Conservation (phyloP, 35 echinoderm and acorn worm species). For the Heliocidaris tuberculata region DNA sequence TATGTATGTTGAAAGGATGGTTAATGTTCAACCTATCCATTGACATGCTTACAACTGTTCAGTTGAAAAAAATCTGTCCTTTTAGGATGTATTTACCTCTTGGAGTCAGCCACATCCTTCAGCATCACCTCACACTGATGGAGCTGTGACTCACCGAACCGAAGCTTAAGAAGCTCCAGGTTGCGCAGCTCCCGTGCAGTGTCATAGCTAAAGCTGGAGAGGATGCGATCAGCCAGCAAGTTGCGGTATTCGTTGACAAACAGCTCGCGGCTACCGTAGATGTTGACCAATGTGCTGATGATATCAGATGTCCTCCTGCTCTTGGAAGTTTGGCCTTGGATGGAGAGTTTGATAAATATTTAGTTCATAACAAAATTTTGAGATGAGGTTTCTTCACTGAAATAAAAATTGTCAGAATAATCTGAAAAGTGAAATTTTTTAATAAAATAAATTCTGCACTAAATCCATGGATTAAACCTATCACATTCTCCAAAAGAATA, state of each 20-base stretch:
- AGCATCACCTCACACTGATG: slow-evolving; percentile 98
- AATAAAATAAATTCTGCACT: no score
- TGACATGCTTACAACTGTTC: no score
- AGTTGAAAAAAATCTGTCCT: no score
- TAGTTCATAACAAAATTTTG: not conserved
- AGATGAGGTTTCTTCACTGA: not conserved
- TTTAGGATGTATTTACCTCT: not conserved
- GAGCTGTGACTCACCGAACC: slow-evolving; percentile 93
- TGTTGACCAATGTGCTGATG: slow-evolving; percentile 94
- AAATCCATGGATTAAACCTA: no score
- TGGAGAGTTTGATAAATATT: not conserved
- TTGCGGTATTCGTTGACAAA: slow-evolving; percentile 97
- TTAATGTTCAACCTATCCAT: no score
- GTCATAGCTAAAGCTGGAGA: slow-evolving; percentile 90
- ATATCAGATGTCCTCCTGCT: slow-evolving; percentile 94
- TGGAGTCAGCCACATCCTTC: slow-evolving; percentile 96
- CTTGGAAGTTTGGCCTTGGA: slow-evolving; percentile 74
- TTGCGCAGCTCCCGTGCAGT: slow-evolving; percentile 92
- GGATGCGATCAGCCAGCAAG: slow-evolving; percentile 90
- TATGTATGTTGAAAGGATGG: no score
- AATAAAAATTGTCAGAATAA: not conserved
- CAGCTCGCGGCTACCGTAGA: slow-evolving; percentile 84
- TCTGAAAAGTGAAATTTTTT: not conserved
- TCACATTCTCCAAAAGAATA: no score
- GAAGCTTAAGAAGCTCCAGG: slow-evolving; percentile 86